Evolutionary conservation across 1,140 invertebrate species (phyloP).

Genomic region (Notospermus geniculatus): DNA sequence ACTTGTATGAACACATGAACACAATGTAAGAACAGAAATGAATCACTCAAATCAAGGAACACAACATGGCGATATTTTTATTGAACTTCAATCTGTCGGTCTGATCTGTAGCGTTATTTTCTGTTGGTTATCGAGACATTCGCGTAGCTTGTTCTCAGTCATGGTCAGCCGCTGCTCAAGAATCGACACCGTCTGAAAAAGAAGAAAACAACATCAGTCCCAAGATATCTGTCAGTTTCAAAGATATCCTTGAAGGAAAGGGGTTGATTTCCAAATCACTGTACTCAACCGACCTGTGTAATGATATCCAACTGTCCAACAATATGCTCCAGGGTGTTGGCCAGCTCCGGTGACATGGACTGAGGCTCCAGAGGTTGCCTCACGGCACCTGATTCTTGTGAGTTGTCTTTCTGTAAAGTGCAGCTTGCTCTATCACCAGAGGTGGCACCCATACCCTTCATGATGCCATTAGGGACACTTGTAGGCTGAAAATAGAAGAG

Average conservation of each 20-base stretch:
- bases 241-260: neutral
- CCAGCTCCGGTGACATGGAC: constrained; percentile 38
- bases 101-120: constrained; percentile 43
- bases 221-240: neutral
- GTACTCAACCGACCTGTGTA: constrained; percentile 46
- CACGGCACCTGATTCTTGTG: neutral
- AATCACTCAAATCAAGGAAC: too few species aligned
- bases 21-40: too few species aligned
- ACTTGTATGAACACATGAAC: too few species aligned
- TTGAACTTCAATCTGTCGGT: constrained; percentile 27
- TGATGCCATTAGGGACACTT: too few species aligned
- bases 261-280: too few species aligned
- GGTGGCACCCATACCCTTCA: too few species aligned
- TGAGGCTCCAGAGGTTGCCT: constrained; percentile 30
- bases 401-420: neutral
- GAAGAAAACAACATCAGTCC: constrained; percentile 14
- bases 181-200: constrained; percentile 55
- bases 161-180: constrained; percentile 59
- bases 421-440: too few species aligned
- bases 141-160: constrained; percentile 57
- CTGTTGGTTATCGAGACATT: constrained; percentile 52
- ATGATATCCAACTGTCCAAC: constrained; percentile 55
- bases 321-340: constrained; percentile 52
- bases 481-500: too few species aligned
- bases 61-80: too few species aligned